phyloP scores from a whole-genome alignment of 2,888 invertebrate genomes.

The Pristionchus exspectatus region DNA sequence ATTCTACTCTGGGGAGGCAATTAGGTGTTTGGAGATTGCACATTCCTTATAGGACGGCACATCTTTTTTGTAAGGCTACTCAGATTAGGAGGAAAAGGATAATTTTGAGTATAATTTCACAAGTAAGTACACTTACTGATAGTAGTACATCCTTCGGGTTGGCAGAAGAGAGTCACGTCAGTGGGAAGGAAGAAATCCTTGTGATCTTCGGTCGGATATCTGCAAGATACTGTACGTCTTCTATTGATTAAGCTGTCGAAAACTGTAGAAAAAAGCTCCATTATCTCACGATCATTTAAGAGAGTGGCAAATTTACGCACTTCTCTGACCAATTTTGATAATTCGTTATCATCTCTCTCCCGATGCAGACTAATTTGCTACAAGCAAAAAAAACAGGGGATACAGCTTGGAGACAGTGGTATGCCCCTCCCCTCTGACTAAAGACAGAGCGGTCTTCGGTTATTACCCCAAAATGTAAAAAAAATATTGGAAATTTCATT shows the following conservation, averaged over 20 bases:
- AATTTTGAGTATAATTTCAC: background rate
- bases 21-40: background rate
- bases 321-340: too few relatives aligned
- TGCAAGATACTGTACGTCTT: too few relatives aligned
- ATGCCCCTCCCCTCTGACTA: background rate
- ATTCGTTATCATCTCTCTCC: too few relatives aligned
- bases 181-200: slow-evolving; percentile 94
- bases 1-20: background rate
- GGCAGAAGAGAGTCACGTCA: slow-evolving; percentile 99
- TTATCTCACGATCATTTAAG: too few relatives aligned
- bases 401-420: background rate
- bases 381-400: slow-evolving; percentile 3
- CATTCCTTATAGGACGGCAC: background rate
- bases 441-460: background rate
- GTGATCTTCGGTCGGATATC: slow-evolving; percentile 82
- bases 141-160: slow-evolving; percentile 95
- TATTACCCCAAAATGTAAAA: too few relatives aligned
- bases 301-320: too few relatives aligned
- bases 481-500: too few relatives aligned
- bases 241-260: too few relatives aligned
- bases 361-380: too few relatives aligned
- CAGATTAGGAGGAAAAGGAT: too few relatives aligned
- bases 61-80: too few relatives aligned
- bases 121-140: slow-evolving; percentile 83
- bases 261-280: too few relatives aligned